Evolutionary conservation across 2,888 invertebrate species (phyloP), one percentile per base, ranked within the genome.

Genomic region (Notodonta ziczac): DNA sequence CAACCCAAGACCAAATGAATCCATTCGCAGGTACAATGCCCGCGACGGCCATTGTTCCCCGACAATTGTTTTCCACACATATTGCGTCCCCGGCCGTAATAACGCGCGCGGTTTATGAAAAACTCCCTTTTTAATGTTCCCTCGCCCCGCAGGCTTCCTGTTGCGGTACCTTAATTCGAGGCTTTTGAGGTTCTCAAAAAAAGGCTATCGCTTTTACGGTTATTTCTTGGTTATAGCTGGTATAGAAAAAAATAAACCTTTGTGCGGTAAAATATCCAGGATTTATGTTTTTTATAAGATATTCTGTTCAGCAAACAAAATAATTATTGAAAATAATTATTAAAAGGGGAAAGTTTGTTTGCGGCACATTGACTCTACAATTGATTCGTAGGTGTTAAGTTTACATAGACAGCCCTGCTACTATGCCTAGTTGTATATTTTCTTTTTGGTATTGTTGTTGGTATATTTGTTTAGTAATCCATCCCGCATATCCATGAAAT

Each of bases 1-100:
- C 58, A 56, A 12, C 52, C 56, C 48, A 65, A 67, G 69, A 44
- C 72, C 74, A 74, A 74, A 74, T 74, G 72, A 74, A 74, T 74
- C 74, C 70, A 73, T 65, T 72, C 74, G 74, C 77, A 74, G 74
- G 74, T 74, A 76, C 74, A 72, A 76, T 72, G 62, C 61, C 24
- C 52, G 52, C 57, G 60, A 39, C 57, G 67, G 44, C 44, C 56
- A 77, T 76, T 76, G 75, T 76, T 69, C 71, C 57, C 62, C 69
- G 64, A 74, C 76, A 76, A 77, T 76, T 77, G 76, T 76, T 77
- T 77, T 67, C 70, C 66, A 70, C 78, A 76, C 76, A 77, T 77
- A 78, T 73, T 76, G 76, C 76, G 72, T 76, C 72, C 56, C 67
- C 67, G 60, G 72, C 68, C 76, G 73, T 76, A 76, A 76, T 76